Base-by-base conservation (phyloP, 2,888 invertebrate species). In the Furcula furcula region DNA sequence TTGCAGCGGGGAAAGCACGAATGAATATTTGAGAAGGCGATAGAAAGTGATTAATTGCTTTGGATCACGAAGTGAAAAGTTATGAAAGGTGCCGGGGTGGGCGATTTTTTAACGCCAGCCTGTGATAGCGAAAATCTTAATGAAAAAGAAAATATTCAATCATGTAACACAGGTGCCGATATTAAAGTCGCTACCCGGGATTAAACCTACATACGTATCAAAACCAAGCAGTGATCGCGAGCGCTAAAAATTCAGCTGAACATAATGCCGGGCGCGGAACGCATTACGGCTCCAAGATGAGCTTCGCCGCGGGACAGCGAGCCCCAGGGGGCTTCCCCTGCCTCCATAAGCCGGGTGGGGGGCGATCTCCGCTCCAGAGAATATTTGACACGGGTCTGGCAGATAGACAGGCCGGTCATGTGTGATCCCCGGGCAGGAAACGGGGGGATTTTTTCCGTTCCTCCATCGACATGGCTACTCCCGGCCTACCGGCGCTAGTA, bases 321-420 rank as follows among this genome's bases (percentile, higher is more conserved):
- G 80, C 81, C 85, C 86, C 86, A 74, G 82, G 87, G 84, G 83
- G 80, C 74, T 67, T 63, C 73, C 74, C 72, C 66, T 63, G 62
- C 73, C 71, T 76, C 72, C 61, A 47, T 61, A 67, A 65, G 63
- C 65, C 32, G 65, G 66, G 71, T 62, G 64, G 78, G 78, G 72
- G 84, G 83, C 77, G 80, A 83, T 76, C 83, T 85, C 80, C 88
- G 88, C 88, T 88, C 82, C 83, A 87, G 86, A 87, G 88, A 83
- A 87, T 88, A 88, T 88, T 88, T 88, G 88, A 88, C 87, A 88
- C 83, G 88, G 88, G 88, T 88, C 87, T 86, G 88, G 88, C 88
- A 87, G 88, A 88, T 87, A 87, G 88, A 88, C 88, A 87, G 85
- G 76, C 83, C 86, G 86, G 88, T 87, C 88, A 87, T 88, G 88